Base-by-base conservation (phyloP, 2,888 invertebrate species). In the Neoitamus cyanurus region DNA sequence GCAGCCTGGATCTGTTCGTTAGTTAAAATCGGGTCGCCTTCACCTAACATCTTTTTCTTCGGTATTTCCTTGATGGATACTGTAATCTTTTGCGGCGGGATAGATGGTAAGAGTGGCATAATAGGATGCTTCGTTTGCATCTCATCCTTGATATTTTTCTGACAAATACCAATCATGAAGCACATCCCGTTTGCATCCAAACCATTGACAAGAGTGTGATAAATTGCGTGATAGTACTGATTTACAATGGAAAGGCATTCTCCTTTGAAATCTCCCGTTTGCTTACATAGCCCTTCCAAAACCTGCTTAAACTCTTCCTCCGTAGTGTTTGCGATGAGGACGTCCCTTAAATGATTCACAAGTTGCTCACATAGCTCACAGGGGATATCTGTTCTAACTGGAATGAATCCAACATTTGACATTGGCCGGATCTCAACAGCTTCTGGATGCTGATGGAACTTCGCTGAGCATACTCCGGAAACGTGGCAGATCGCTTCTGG, bases 331-430 rank as follows among this genome's bases (percentile, higher is more conserved):
- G 97, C 95, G 34, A 96, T 93, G 30, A 98, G 90, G 5, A 97
- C 92, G 89, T 97, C 96, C 86, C 95, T 94, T 87, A 97, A 92
- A 90, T 97, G 97, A 28, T 92, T 92, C 0, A 97, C 95, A 78
- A 98, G 91, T 90, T 97, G 96, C 88, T 96, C 94, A 90, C 97
- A 98, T 84, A 98, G 93, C 88, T 97, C 95, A 90, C 98, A 97
- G 0, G 97, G 95, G 82, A 96, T 92, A 88, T 95, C 94, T 87
- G 94, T 94, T 87, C 89, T 90, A n/a, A 93, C 89, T 69, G 92
- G 91, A 15, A 93, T 92, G 88, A 92, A 91, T 83, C 93, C 94
- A 86, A 93, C 92, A 85, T 93, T 93, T 2, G 92, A 93, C 84
- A 93, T 88, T 1, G 93, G 92, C 5, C 92, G 92, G 20, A 94